These are phyloP conservation scores for Mugil cephalus DNA, from an alignment of 2,113 vertebrate genomes.

Conservation along the genomic window DNA sequence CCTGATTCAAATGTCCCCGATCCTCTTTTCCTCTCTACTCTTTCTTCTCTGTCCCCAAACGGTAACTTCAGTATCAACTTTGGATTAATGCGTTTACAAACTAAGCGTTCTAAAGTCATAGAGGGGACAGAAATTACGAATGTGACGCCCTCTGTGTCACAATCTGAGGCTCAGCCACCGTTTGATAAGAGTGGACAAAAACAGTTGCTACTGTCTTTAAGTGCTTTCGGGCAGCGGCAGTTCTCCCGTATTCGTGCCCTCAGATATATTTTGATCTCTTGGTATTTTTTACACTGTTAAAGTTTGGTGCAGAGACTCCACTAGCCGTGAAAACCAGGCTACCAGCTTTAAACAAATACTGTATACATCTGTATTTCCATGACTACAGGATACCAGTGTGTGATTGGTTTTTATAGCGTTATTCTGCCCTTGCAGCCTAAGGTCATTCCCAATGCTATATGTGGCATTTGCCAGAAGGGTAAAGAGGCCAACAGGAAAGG, in stretches of 20 bases:
- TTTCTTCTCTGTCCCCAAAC: slow-evolving; percentile 34
- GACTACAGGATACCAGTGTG: slow-evolving; percentile 47
- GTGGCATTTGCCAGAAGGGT: slow-evolving; percentile 99
- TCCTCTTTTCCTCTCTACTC: slow-evolving; percentile 18
- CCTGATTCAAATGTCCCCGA: slow-evolving; percentile 33
- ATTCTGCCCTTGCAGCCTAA: slow-evolving; percentile 99
- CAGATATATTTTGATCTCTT: background rate
- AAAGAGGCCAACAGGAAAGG: slow-evolving; percentile 98
- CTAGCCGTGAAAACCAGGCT: background rate
- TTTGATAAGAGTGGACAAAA: background rate
- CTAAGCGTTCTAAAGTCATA: background rate
- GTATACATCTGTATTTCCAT: slow-evolving; percentile 57
- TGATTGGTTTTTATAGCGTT: slow-evolving; percentile 93
- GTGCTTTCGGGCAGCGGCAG: background rate
- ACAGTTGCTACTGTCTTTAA: background rate
- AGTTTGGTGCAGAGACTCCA: background rate
- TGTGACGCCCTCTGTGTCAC: too few species aligned
- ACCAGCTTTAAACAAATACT: slow-evolving; percentile 2
- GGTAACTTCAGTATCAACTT: slow-evolving; percentile 37
- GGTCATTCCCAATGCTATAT: slow-evolving; percentile 99
- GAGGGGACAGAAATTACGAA: too few species aligned
- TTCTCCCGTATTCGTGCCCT: background rate
- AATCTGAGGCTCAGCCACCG: background rate
- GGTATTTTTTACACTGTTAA: background rate
- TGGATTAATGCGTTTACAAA: slow-evolving; percentile 49